Percentiles rank a stretch among this genome's conserved stretches.
phyloP scores from a whole-genome alignment of 2,888 invertebrate genomes.

The Disparrhopalites patrizii region DNA sequence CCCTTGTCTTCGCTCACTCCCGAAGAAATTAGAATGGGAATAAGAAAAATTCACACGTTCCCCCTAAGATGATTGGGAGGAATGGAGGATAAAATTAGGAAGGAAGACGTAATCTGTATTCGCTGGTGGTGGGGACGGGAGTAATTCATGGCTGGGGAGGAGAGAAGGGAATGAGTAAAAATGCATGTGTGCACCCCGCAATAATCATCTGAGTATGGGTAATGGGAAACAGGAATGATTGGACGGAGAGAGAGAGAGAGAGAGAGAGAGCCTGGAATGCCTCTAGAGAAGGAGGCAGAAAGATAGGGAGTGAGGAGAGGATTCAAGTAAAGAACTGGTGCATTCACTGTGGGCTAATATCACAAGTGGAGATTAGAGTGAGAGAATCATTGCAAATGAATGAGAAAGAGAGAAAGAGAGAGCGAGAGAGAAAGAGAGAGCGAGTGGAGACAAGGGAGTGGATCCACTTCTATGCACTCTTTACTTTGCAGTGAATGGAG shows the following conservation, averaged over 20 bases:
- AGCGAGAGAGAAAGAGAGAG: background rate
- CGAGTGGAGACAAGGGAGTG: background rate
- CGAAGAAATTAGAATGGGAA: background rate
- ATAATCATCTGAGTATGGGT: background rate
- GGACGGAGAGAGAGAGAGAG: background rate
- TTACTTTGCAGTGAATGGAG: no score
- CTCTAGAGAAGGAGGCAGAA: no score
- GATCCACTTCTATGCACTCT: no score
- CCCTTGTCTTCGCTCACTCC: background rate
- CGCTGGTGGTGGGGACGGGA: background rate
- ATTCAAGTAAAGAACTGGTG: background rate
- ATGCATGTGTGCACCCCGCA: constrained; percentile 10
- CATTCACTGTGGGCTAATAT: background rate
- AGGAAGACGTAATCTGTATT: constrained; percentile 11
- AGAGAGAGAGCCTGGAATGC: no score
- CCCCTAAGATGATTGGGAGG: background rate
- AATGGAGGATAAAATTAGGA: background rate
- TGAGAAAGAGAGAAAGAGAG: background rate
- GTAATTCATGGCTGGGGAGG: background rate
- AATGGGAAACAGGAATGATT: background rate
- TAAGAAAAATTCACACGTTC: background rate
- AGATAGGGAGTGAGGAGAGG: no score
- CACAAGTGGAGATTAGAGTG: background rate
- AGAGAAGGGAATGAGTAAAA: constrained; percentile 1
- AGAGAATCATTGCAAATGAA: background rate